Evolutionary conservation across 2,888 invertebrate species (phyloP).

Genomic region (Parelbella ahira): DNA sequence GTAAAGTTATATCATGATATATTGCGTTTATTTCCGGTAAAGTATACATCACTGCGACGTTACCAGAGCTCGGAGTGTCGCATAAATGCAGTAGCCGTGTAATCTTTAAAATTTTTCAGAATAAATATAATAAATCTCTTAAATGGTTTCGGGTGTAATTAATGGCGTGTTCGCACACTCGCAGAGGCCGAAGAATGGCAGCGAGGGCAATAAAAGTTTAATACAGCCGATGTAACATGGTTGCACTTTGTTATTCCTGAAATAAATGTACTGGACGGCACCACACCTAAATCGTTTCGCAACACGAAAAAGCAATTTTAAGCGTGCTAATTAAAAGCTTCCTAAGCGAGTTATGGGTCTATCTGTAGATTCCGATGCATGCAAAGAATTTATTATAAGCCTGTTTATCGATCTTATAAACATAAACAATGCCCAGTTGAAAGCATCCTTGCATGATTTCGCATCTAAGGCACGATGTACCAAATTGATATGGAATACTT

Average conservation of each 20-base stretch:
- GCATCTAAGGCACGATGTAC: neutral
- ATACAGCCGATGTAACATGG: constrained; percentile 60
- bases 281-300: constrained; percentile 39
- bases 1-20: no score
- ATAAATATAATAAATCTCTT: constrained; percentile 69
- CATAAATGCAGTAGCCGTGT: constrained; percentile 17
- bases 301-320: constrained; percentile 51
- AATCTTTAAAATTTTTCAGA: constrained; percentile 43
- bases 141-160: constrained; percentile 69
- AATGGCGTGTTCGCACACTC: constrained; percentile 65
- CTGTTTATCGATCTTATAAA: constrained; percentile 8
- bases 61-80: neutral
- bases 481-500: no score
- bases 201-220: constrained; percentile 65
- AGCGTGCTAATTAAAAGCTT: constrained; percentile 46
- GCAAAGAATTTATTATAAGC: constrained; percentile 18
- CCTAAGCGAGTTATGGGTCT: constrained; percentile 23
- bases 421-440: constrained; percentile 4
- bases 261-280: constrained; percentile 46
- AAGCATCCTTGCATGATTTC: constrained; percentile 7
- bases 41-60: neutral
- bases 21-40: neutral
- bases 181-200: constrained; percentile 63
- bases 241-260: constrained; percentile 55
- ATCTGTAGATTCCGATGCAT: constrained; percentile 17